Conservation (phyloP, 2,888 invertebrate species). For the Anarsia innoxiella region DNA sequence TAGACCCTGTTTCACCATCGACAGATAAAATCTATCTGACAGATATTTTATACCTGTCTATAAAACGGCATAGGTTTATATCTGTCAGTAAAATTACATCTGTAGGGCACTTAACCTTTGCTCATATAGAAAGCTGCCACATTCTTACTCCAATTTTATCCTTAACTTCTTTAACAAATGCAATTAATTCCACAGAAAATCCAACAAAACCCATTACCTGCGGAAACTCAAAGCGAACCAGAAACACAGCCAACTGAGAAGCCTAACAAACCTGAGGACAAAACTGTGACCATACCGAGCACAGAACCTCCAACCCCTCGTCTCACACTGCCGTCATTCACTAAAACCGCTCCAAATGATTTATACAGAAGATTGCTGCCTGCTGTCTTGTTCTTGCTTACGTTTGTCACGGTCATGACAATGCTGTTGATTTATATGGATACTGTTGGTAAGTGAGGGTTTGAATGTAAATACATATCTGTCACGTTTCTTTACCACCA, state of each 20-base stretch:
- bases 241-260: no score
- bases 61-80: no score
- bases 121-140: no score
- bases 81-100: no score
- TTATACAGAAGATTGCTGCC: conserved; percentile 75
- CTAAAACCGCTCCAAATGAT: conserved; percentile 60
- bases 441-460: conserved; percentile 82
- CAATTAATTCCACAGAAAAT: conserved; percentile 49
- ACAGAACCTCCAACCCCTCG: conserved; percentile 25
- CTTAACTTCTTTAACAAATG: no score
- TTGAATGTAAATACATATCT: no score
- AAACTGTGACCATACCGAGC: conserved; percentile 23
- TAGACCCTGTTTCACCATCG: no score
- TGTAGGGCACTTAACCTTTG: no score
- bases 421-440: conserved; percentile 87
- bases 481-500: no score
- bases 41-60: no score
- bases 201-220: conserved; percentile 39
- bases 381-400: conserved; percentile 82
- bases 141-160: no score
- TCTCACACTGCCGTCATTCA: conserved; percentile 43
- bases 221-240: not conserved
- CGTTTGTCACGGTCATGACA: conserved; percentile 87
- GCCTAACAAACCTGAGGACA: conserved; percentile 1
- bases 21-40: no score